phyloP scores from a whole-genome alignment of 2,113 vertebrate species.

The Agelaius tricolor region DNA sequence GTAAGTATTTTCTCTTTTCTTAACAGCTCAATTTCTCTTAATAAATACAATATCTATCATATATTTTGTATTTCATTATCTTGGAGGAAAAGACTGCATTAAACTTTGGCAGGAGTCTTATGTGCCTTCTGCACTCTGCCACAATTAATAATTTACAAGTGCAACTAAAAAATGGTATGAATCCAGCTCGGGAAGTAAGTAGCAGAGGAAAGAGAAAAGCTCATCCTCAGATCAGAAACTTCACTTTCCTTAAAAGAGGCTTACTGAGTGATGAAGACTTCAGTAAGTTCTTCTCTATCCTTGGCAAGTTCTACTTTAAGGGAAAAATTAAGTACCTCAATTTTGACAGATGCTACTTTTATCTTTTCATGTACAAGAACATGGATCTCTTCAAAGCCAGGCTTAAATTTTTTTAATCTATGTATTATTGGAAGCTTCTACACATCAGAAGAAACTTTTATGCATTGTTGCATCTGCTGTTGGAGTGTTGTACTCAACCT shows the following conservation, averaged over 20 bases:
- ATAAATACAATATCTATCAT: not conserved
- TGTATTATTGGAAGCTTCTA: not conserved
- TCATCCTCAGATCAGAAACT: conserved; percentile 14
- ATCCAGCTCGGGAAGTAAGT: not conserved
- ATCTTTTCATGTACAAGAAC: not conserved
- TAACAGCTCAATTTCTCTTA: not conserved
- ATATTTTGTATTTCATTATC: not conserved
- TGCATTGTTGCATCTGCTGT: not conserved
- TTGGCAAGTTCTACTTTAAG: not conserved
- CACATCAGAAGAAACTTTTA: not conserved
- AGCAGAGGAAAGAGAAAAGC: not conserved
- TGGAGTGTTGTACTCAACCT: not conserved
- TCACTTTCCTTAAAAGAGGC: not conserved
- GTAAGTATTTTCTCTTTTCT: not conserved
- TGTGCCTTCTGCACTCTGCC: not conserved
- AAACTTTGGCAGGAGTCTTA: not conserved
- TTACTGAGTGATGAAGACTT: not conserved
- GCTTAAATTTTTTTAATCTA: not conserved
- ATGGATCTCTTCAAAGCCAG: not conserved
- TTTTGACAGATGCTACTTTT: not conserved
- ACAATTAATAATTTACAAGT: not conserved
- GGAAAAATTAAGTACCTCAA: not conserved
- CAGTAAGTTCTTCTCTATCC: not conserved
- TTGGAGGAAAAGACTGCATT: not conserved
- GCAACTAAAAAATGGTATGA: not conserved